phyloP scores from a whole-genome alignment of 2,888 invertebrate genomes.

The Hybos culiciformis region DNA sequence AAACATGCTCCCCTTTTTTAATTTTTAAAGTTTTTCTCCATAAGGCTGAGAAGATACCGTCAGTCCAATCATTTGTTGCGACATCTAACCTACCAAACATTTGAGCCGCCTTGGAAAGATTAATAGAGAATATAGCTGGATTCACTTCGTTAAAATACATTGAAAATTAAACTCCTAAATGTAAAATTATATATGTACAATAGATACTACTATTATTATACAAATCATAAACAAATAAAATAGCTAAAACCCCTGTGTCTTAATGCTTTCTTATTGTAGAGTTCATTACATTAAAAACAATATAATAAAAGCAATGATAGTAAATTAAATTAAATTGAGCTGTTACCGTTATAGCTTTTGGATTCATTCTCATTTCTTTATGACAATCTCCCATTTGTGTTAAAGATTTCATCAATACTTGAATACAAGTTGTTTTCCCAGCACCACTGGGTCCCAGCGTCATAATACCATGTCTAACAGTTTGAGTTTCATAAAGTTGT shows the following conservation, averaged over 20 bases:
- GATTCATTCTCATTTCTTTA: constrained; percentile 95
- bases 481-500: constrained; percentile 90
- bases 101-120: no score
- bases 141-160: no score
- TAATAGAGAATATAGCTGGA: no score
- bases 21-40: constrained; percentile 89
- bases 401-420: constrained; percentile 78
- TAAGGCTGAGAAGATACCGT: constrained; percentile 91
- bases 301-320: no score
- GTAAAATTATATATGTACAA: no score
- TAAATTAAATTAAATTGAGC: no score
- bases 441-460: constrained; percentile 88
- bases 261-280: no score
- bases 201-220: no score
- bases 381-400: constrained; percentile 74
- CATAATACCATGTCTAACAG: constrained; percentile 93
- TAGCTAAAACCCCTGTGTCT: no score
- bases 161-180: no score
- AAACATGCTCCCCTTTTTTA: constrained; percentile 78
- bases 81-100: constrained; percentile 96
- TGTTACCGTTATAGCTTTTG: constrained; percentile 93
- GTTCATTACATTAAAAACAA: no score
- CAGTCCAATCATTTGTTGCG: constrained; percentile 97
- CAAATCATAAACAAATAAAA: no score
- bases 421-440: constrained; percentile 83